Conservation (phyloP, 2,797 vertebrate genomes). For the Danionella dracula region DNA sequence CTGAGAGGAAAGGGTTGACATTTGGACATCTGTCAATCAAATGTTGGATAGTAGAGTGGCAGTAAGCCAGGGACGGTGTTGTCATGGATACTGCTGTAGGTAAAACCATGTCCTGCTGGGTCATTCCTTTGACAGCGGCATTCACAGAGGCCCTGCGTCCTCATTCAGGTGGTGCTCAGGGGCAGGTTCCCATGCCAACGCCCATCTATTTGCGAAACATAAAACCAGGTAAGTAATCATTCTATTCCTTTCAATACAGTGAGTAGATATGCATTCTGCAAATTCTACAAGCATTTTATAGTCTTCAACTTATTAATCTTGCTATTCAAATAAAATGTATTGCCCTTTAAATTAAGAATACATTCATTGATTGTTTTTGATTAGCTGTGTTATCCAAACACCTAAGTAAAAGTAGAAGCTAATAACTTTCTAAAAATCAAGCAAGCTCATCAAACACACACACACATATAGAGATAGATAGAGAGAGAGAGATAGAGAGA, state of each 20-base stretch:
- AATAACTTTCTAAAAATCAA: too few relatives aligned
- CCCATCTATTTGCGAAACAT: slow-evolving; percentile 24
- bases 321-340: too few relatives aligned
- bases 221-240: slow-evolving; percentile 27
- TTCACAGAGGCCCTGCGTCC: slow-evolving; percentile 5
- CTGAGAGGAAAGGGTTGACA: slow-evolving; percentile 32
- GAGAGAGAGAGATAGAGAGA: too few relatives aligned
- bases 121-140: slow-evolving; percentile 26
- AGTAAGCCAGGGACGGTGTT: slow-evolving; percentile 22
- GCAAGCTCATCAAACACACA: too few relatives aligned
- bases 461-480: too few relatives aligned
- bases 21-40: slow-evolving; percentile 46
- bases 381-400: too few relatives aligned
- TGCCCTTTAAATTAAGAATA: too few relatives aligned
- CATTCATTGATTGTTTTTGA: too few relatives aligned
- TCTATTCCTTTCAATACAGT: not conserved
- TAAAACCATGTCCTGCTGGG: slow-evolving; percentile 36
- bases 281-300: too few relatives aligned
- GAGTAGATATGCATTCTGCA: too few relatives aligned
- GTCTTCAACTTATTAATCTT: too few relatives aligned
- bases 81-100: slow-evolving; percentile 36
- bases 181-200: slow-evolving; percentile 30
- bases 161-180: slow-evolving; percentile 23
- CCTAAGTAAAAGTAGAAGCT: too few relatives aligned
- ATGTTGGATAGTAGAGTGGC: slow-evolving; percentile 27